phyloP scores from a whole-genome alignment of 2,888 invertebrate species.

The Agrochola circellaris region DNA sequence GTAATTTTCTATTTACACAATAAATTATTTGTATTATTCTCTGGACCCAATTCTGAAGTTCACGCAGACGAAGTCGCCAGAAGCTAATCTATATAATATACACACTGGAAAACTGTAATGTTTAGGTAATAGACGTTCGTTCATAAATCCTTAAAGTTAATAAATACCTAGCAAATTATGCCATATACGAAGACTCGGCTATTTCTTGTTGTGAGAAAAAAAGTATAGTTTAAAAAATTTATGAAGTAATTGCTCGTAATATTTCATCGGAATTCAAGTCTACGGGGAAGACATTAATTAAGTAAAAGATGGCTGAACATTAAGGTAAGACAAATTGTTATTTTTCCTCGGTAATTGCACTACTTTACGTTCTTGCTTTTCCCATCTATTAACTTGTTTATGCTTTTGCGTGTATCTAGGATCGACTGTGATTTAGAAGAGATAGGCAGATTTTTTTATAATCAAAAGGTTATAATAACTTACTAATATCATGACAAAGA shows the following conservation, averaged over 20 bases:
- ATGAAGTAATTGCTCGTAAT: conserved; percentile 3
- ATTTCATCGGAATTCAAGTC: conserved; percentile 12
- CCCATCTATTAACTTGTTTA: conserved; percentile 4
- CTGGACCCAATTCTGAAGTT: too few species aligned
- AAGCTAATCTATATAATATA: neutral
- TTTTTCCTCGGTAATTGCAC: conserved; percentile 7
- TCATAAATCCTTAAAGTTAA: neutral
- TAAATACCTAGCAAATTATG: neutral
- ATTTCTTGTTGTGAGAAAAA: neutral
- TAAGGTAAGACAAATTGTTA: neutral
- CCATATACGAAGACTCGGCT: neutral
- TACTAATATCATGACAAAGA: neutral
- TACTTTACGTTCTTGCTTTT: neutral
- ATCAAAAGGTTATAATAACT: neutral
- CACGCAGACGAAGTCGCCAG: too few species aligned
- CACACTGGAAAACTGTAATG: neutral
- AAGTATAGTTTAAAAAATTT: neutral
- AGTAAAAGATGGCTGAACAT: conserved; percentile 14
- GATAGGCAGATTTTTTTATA: neutral
- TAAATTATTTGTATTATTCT: too few species aligned
- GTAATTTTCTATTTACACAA: too few species aligned
- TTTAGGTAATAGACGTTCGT: neutral
- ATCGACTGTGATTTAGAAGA: neutral
- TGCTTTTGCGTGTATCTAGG: conserved; percentile 8
- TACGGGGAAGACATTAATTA: neutral